Percentiles rank a stretch among this genome's conserved stretches.
Evolutionary conservation across 2,888 invertebrate genomes (phyloP).

Genomic region (Drosophila longiperda): DNA sequence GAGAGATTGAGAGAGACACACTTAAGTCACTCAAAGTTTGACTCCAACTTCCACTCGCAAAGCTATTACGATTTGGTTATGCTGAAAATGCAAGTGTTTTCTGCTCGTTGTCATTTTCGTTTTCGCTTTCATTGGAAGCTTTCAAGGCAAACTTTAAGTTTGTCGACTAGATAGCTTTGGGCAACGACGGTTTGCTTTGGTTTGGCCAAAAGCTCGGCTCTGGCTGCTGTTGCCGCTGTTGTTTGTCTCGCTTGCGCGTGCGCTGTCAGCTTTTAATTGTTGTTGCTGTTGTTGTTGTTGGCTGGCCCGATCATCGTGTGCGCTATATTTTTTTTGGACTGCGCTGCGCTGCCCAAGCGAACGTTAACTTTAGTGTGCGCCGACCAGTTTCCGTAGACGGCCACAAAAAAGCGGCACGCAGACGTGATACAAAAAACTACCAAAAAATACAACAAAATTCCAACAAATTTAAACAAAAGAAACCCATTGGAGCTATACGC

Average conservation of each 20-base stretch:
- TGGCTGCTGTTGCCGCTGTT: constrained; percentile 16
- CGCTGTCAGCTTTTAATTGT: constrained; percentile 60
- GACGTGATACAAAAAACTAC: constrained; percentile 44
- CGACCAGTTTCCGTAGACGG: constrained; percentile 85
- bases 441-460: constrained; percentile 24
- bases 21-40: constrained; percentile 42
- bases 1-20: neutral
- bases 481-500: constrained; percentile 21
- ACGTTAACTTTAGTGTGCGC: constrained; percentile 85
- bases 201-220: constrained; percentile 70
- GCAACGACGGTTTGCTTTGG: constrained; percentile 28
- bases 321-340: constrained; percentile 74
- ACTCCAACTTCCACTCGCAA: constrained; percentile 43
- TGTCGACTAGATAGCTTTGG: constrained; percentile 42
- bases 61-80: constrained; percentile 41
- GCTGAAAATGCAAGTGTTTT: constrained; percentile 75
- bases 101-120: constrained; percentile 39
- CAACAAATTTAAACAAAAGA: constrained; percentile 14
- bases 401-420: constrained; percentile 81
- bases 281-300: constrained; percentile 32
- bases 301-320: constrained; percentile 54
- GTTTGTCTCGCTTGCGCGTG: constrained; percentile 53
- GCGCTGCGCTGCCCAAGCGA: constrained; percentile 77
- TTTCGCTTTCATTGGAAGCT: constrained; percentile 82
- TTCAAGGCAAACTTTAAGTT: constrained; percentile 69